Evolutionary conservation across 2,888 invertebrate species (phyloP), one percentile per base, ranked within the genome.

Genomic region (Clistopyga incitator): DNA sequence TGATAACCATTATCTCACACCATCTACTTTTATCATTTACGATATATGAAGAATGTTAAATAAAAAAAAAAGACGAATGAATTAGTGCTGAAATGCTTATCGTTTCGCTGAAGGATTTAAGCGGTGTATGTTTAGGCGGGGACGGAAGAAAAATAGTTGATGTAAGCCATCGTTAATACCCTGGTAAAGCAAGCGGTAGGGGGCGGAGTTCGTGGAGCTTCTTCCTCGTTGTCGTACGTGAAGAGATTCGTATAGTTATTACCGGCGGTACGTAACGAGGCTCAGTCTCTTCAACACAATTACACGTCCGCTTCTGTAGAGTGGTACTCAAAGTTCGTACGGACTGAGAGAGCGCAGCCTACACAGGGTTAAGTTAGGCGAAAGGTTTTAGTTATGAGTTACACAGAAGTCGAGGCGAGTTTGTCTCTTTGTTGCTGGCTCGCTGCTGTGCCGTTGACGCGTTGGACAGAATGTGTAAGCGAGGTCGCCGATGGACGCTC

Each of bases 231-330:
- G n/a, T 52, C 29, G 59, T 59, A 70, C 64, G 70, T 34, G 70
- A 70, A 70, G 61, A 52, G 52, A 76, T 81, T 81, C 64, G 29
- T 64, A 70, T 54, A 45, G 67, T 75, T 75, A 68, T 68, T 76
- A 65, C 23, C 76, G 20, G 68, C 56, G 64, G 61, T 70, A 76
- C 81, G 81, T 56, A 76, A 70, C 70, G 56, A 56, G 76, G 38
- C 76, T 54, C 65, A 25, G 61, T 68, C 61, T 38, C 45, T n/a
- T 29, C 20, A 38, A 29, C 42, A 61, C 34, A 59, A 29, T 29
- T 61, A 61, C 23, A 54, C 56, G 56, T 15, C 13, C 56, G 56
- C 25, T 25, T 20, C 0, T 56, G 10, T 18, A 64, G 34, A 54
- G 23, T n/a, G 50, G 50, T 29, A 42, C 52, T 61, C 25, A 38